Base-by-base conservation (phyloP, 2,113 vertebrate genomes). In the Furnarius figulus region DNA sequence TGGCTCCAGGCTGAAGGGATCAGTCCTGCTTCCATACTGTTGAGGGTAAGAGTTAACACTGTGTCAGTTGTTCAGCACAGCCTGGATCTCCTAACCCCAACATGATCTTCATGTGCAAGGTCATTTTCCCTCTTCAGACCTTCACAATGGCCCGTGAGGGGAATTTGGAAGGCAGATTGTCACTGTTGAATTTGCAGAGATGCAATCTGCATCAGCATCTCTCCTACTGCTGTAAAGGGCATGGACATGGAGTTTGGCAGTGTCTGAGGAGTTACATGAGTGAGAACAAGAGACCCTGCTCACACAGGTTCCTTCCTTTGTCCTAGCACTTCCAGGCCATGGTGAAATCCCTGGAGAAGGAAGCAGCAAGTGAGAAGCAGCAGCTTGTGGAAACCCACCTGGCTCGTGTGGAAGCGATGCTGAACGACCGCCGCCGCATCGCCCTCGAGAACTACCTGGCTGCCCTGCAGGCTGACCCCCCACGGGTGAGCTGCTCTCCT, bases 311-410 rank as follows among this genome's bases (percentile, higher is more conserved):
- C 78, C 31, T 72, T 65, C 33, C 52, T 62, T 68, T 56, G 5
- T 77, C 68, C 19, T 63, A 99, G 99, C 99, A 99, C 96, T 99
- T 99, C 98, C 99, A 99, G 95, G 98, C 99, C 6, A 99, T 99
- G 98, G 99, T 99, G 74, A 99, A 99, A 96, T 99, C 99, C 22
- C 98, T 99, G 75, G 99, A 99, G 97, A 99, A 99, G 86, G 99
- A 99, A 93, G 99, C 99, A 35, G 99, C 99, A 15, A 99, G 99
- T 2, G 99, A 99, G 98, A 99, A 99, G 97, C 99, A 99, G 97
- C 99, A 99, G 98, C 98, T 99, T 53, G 99, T 99, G 90, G 99
- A 99, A 93, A 99, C 99, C 53, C 99, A 99, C 97, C 97, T 99
- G 72, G 99, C 99, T 39, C 98, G 99, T 3, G 99, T 99, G 83